Conservation (phyloP, 2,888 invertebrate species). For the Chymomyza amoena region DNA sequence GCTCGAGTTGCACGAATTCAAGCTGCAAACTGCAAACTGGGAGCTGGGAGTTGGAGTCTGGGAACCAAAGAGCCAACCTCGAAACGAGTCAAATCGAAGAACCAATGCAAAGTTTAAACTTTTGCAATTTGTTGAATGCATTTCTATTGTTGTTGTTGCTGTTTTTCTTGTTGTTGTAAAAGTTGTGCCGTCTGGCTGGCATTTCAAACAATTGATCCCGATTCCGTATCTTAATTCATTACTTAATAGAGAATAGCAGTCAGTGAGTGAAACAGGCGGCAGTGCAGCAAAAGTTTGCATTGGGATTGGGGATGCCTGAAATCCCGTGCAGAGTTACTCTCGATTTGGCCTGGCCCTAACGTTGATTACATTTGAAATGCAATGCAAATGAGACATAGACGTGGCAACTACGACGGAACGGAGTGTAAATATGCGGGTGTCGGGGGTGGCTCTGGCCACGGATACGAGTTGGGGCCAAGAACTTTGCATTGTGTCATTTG, state of each 20-base stretch:
- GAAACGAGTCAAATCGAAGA: conserved; percentile 28
- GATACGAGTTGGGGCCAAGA: conserved; percentile 12
- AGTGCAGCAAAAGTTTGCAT: conserved; percentile 26
- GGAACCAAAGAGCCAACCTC: neutral
- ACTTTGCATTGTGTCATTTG: conserved; percentile 66
- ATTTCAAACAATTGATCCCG: conserved; percentile 70
- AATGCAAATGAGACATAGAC: conserved; percentile 46
- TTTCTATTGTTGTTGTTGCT: neutral
- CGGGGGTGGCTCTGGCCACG: no score
- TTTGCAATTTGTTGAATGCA: conserved; percentile 53
- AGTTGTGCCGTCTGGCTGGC: conserved; percentile 21
- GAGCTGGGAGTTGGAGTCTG: no score
- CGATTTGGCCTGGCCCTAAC: conserved; percentile 21
- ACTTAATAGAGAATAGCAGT: conserved; percentile 59
- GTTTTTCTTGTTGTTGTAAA: neutral
- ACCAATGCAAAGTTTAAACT: conserved; percentile 58
- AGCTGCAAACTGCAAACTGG: neutral
- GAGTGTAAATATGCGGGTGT: neutral
- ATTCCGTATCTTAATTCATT: conserved; percentile 70
- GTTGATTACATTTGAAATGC: conserved; percentile 74
- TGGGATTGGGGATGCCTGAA: neutral
- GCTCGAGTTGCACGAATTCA: conserved; percentile 6
- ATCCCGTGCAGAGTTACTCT: neutral
- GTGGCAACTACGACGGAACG: neutral
- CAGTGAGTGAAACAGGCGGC: conserved; percentile 33